Evolutionary conservation across 2,888 invertebrate genomes (phyloP).

Genomic region (Disparrhopalites patrizii): DNA sequence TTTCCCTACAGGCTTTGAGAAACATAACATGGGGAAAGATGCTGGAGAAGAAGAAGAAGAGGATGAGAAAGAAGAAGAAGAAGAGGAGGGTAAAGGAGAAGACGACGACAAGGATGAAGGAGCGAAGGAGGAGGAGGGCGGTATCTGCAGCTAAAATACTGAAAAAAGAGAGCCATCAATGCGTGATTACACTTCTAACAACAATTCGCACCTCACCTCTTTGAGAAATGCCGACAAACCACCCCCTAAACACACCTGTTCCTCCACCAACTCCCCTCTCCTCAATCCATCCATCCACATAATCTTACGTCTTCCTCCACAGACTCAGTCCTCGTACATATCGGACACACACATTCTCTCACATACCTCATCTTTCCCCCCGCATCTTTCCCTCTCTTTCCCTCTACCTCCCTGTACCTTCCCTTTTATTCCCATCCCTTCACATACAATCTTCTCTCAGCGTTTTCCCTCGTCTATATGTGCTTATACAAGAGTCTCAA

Average conservation of each 20-base stretch:
- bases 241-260: constrained; percentile 47
- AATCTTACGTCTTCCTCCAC: neutral
- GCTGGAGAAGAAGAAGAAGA: constrained; percentile 30
- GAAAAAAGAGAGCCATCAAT: constrained; percentile 49
- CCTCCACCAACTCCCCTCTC: constrained; percentile 29
- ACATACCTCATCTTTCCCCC: no score
- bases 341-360: constrained; percentile 8
- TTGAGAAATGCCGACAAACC: constrained; percentile 49
- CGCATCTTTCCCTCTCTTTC: neutral
- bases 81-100: constrained; percentile 23
- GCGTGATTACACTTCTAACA: constrained; percentile 49
- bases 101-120: constrained; percentile 28
- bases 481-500: no score
- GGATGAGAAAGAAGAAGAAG: constrained; percentile 19
- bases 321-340: neutral
- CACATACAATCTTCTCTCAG: no score
- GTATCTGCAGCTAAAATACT: constrained; percentile 41
- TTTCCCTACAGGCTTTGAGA: no score
- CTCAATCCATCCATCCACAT: constrained; percentile 8
- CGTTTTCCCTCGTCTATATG: no score
- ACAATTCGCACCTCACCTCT: constrained; percentile 49
- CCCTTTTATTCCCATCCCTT: no score
- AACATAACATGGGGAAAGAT: no score
- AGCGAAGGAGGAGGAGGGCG: constrained; percentile 36
- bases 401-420: neutral